A percentile compares a stretch with the other conserved stretches of the same genome.
Conservation (phyloP, 2,797 vertebrate genomes). For the Bradypus variegatus region DNA sequence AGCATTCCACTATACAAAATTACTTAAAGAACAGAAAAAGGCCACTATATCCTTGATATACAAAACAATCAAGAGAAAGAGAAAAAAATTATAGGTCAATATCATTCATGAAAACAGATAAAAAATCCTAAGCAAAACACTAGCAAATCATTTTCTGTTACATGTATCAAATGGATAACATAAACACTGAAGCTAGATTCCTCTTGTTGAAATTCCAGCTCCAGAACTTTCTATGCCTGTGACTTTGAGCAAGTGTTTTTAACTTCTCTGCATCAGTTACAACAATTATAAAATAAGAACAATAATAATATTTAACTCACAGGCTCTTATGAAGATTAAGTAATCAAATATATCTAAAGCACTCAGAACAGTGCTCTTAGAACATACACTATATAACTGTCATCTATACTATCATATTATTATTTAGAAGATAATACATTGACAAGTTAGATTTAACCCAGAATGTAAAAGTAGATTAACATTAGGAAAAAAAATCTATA, state of each 20-base stretch:
- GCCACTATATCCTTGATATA: background rate
- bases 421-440: background rate
- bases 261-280: background rate
- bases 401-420: background rate
- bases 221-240: background rate
- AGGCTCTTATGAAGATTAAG: background rate
- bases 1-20: background rate
- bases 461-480: background rate
- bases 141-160: slow-evolving; percentile 7
- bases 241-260: background rate
- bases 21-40: background rate
- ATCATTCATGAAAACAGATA: slow-evolving; percentile 7
- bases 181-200: background rate
- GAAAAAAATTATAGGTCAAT: background rate
- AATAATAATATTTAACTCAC: background rate
- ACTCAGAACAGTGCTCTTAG: background rate
- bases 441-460: background rate
- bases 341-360: background rate
- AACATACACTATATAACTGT: background rate
- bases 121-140: background rate
- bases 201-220: background rate
- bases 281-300: background rate
- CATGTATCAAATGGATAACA: background rate
- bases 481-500: slow-evolving; percentile 14
- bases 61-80: background rate